Evolutionary conservation across 2,888 invertebrate species (phyloP).

Genomic region (Agrochola lychnidis): DNA sequence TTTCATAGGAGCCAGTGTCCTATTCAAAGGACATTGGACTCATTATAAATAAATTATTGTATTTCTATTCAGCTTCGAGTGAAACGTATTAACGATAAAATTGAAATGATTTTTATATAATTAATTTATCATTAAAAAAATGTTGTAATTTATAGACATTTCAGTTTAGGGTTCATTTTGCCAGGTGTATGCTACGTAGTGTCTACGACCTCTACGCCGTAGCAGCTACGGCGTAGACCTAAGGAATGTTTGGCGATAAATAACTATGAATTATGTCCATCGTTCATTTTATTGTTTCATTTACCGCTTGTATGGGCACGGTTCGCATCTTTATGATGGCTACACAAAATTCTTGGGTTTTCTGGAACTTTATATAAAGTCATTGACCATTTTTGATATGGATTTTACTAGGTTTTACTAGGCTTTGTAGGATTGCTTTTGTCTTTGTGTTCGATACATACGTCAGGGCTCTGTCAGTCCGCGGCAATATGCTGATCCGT

Average conservation of each 20-base stretch:
- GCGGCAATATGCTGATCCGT: no score
- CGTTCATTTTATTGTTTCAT: constrained; percentile 5
- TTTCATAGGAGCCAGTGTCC: not conserved
- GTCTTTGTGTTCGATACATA: no score
- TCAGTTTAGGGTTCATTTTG: not conserved
- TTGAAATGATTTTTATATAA: not conserved
- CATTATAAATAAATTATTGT: constrained; percentile 28
- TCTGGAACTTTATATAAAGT: no score
- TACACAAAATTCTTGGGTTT: not conserved
- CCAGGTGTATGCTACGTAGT: constrained; percentile 23
- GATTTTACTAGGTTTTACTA: not conserved
- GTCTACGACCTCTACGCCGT: constrained; percentile 49
- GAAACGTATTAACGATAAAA: not conserved
- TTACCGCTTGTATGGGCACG: constrained; percentile 1
- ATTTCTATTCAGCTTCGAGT: not conserved
- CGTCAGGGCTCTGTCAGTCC: no score
- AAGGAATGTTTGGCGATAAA: constrained; percentile 9
- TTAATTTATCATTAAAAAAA: no score
- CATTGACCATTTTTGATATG: not conserved
- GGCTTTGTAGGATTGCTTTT: not conserved
- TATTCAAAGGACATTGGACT: constrained; percentile 7
- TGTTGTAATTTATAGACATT: not conserved
- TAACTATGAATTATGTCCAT: not conserved
- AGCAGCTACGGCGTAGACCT: constrained; percentile 56
- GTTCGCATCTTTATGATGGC: not conserved